These are phyloP conservation scores for Brachionus rotundiformis DNA, from an alignment of 1,140 invertebrate species.

Conservation along the genomic window DNA sequence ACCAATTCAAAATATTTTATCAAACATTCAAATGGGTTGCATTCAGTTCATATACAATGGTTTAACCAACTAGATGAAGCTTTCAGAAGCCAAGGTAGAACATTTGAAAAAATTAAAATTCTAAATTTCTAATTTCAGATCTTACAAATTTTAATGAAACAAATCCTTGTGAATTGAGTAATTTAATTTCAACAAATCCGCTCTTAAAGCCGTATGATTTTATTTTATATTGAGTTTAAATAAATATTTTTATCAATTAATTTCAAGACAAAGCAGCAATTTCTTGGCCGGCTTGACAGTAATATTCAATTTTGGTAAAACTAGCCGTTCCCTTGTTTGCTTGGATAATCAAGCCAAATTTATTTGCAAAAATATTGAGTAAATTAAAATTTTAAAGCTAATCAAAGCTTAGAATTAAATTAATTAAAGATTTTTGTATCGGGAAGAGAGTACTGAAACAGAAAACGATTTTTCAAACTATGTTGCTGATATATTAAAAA, in stretches of 20 bases:
- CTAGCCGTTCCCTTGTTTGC: neutral
- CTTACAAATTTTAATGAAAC: neutral
- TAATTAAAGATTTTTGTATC: neutral
- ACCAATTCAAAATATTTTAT: slow-evolving; percentile 14
- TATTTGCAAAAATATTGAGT: slow-evolving; percentile 27
- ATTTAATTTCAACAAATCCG: slow-evolving; percentile 37
- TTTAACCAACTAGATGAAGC: neutral
- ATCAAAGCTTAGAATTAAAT: neutral
- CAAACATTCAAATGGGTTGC: slow-evolving; percentile 7
- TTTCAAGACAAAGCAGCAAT: neutral
- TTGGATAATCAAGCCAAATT: slow-evolving; percentile 36
- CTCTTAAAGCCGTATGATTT: neutral
- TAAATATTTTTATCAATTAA: neutral
- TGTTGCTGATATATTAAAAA: neutral
- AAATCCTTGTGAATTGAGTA: neutral
- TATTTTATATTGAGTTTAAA: neutral
- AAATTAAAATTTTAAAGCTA: neutral
- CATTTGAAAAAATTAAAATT: neutral
- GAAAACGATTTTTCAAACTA: neutral
- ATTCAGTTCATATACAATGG: slow-evolving; percentile 29
- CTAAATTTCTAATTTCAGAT: neutral
- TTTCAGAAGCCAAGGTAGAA: neutral
- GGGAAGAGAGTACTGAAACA: neutral
- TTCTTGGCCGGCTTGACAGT: neutral
- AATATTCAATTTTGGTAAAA: slow-evolving; percentile 24